Evolutionary conservation across 2,113 vertebrate species (phyloP).

Genomic region (Salvelinus sp.): DNA sequence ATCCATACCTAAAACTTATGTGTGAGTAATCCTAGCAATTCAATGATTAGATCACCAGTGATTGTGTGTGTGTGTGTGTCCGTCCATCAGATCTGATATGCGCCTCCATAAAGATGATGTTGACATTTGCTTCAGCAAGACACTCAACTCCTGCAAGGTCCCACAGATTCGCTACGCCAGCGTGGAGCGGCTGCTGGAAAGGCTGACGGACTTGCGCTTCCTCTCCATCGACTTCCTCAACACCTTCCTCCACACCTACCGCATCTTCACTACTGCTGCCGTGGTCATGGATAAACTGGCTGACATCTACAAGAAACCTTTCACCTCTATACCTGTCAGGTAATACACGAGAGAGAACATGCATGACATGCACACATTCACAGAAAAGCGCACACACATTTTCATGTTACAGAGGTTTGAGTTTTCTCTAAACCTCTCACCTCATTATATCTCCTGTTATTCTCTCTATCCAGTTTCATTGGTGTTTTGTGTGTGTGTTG

Average conservation of each 20-base stretch:
- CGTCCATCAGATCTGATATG: slow-evolving; percentile 85
- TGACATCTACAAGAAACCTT: slow-evolving; percentile 94
- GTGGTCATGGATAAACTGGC: slow-evolving; percentile 94
- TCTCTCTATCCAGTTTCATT: background rate
- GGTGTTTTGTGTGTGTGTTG: background rate
- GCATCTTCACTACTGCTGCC: slow-evolving; percentile 90
- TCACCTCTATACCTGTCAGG: slow-evolving; percentile 96
- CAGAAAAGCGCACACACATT: background rate
- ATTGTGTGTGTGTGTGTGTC: slow-evolving; percentile 54
- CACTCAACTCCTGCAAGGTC: slow-evolving; percentile 98
- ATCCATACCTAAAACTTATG: no score
- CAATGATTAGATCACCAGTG: slow-evolving; percentile 58
- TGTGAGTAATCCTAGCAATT: background rate
- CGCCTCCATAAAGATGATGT: slow-evolving; percentile 96
- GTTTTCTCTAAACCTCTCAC: background rate
- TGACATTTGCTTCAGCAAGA: slow-evolving; percentile 99
- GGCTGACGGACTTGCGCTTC: slow-evolving; percentile 94
- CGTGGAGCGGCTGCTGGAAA: slow-evolving; percentile 92
- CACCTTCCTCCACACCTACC: slow-evolving; percentile 97
- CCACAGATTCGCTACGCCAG: slow-evolving; percentile 97
- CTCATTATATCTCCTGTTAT: background rate
- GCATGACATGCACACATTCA: background rate
- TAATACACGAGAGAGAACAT: slow-evolving; percentile 41
- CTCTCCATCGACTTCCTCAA: slow-evolving; percentile 99
- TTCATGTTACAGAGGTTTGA: background rate